Percentiles rank a stretch among this genome's conserved stretches.
These are phyloP conservation scores for Chromobotia macracanthus DNA, from an alignment of 2,797 vertebrate species.

Conservation along the genomic window DNA sequence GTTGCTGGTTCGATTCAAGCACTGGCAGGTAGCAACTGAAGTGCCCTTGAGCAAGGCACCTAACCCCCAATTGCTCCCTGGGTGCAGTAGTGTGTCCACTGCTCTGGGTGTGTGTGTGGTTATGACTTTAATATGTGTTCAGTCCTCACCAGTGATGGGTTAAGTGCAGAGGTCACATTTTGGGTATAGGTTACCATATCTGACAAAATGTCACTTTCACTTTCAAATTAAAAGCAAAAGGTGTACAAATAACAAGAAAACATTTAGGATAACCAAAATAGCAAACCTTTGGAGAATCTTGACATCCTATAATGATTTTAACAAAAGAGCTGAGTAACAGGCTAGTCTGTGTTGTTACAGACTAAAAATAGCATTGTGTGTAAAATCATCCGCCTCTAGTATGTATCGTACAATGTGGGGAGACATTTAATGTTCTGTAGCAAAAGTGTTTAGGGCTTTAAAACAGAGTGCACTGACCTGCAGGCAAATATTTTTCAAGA, in stretches of 20 bases:
- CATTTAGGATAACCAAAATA: conserved; percentile 35
- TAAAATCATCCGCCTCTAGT: conserved; percentile 62
- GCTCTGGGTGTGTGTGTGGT: too few species aligned
- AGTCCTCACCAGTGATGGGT: too few species aligned
- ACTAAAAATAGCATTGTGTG: conserved; percentile 38
- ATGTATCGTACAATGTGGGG: conserved; percentile 74
- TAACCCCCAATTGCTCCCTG: too few species aligned
- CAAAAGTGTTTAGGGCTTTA: conserved; percentile 77
- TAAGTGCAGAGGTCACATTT: too few species aligned
- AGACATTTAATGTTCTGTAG: conserved; percentile 81
- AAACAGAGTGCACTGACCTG: conserved; percentile 78
- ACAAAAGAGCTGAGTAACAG: conserved; percentile 20
- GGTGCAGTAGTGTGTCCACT: too few species aligned
- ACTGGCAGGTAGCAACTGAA: too few species aligned
- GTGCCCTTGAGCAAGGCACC: too few species aligned
- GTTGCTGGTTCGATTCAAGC: too few species aligned
- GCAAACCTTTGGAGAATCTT: not conserved
- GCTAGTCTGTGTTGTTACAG: not conserved
- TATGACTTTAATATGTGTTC: too few species aligned
- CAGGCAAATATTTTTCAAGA: conserved; percentile 82
- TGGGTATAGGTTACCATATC: too few species aligned
- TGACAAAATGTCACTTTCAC: too few species aligned
- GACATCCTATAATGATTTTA: not conserved
- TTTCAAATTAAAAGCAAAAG: conserved; percentile 7
- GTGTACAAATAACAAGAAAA: conserved; percentile 23